A percentile compares a stretch with the other conserved stretches of the same genome.
Evolutionary conservation across 2,113 vertebrate species (phyloP).

Genomic region (Cyanoderma ruficeps): DNA sequence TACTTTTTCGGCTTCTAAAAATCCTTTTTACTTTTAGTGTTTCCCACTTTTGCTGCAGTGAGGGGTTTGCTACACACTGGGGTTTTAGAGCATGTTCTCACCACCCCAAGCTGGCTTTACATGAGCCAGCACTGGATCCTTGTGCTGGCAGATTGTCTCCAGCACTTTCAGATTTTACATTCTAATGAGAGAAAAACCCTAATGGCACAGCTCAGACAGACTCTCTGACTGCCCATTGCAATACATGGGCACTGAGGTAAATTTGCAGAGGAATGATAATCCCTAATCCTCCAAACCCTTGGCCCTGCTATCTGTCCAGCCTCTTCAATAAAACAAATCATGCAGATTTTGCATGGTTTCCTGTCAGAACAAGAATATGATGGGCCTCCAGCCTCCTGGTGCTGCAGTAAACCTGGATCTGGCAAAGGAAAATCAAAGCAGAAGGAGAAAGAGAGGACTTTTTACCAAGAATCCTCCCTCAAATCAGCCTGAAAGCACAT

Average conservation of each 20-base stretch:
- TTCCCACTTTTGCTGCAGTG: background rate
- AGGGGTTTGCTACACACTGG: background rate
- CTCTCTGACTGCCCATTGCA: background rate
- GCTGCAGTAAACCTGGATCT: background rate
- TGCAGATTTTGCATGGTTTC: background rate
- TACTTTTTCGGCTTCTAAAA: too few species aligned
- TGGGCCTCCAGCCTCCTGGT: background rate
- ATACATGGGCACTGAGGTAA: accelerated
- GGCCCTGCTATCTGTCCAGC: background rate
- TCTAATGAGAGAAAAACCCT: background rate
- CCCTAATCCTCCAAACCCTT: background rate
- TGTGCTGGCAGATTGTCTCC: background rate
- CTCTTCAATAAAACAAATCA: background rate
- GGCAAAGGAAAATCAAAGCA: background rate
- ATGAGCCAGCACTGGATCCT: background rate
- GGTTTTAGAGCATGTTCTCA: background rate
- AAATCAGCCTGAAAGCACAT: background rate
- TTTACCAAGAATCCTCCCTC: background rate
- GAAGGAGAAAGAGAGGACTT: background rate
- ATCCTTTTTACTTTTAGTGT: too few species aligned
- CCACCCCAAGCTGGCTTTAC: background rate
- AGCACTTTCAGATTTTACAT: background rate
- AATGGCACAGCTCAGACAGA: background rate
- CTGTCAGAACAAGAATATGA: background rate
- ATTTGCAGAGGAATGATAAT: background rate